Percentiles rank a stretch among this genome's conserved stretches.
phyloP scores from a whole-genome alignment of 2,797 vertebrate genomes.

The Atherinosoma microstoma region DNA sequence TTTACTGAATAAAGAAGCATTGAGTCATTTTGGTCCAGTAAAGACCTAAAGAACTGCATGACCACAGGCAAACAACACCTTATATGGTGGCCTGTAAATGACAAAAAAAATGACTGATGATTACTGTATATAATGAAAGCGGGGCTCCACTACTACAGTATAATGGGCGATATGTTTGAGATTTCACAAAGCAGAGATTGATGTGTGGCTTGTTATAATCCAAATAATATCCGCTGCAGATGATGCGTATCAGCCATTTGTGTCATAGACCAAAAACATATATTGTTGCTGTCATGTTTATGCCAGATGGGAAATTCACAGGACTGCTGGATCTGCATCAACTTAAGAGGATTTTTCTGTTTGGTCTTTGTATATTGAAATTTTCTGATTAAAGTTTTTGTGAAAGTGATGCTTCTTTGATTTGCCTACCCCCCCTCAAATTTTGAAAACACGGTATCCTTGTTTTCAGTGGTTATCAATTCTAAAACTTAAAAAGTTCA shows the following conservation, averaged over 20 bases:
- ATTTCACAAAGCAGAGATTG: neutral
- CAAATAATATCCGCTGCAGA: neutral
- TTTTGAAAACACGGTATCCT: neutral
- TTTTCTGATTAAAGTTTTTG: too few relatives aligned
- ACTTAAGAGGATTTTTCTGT: neutral
- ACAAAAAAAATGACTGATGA: neutral
- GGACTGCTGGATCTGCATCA: neutral
- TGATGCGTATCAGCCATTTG: neutral
- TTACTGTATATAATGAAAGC: conserved; percentile 2
- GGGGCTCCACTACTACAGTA: neutral
- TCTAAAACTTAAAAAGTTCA: too few relatives aligned
- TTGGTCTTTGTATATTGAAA: too few relatives aligned
- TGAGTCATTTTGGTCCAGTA: conserved; percentile 21
- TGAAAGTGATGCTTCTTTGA: neutral
- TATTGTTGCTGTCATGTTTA: neutral
- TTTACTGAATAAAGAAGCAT: conserved; percentile 24
- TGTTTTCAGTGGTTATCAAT: too few relatives aligned
- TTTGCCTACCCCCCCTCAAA: neutral
- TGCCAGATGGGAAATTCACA: neutral
- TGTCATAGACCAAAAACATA: neutral
- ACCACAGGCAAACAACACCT: neutral
- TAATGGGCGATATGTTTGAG: neutral
- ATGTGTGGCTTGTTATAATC: neutral
- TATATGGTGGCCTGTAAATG: neutral
- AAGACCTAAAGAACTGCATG: conserved; percentile 16